Percentiles rank a stretch among this genome's conserved stretches.
Evolutionary conservation across 2,888 invertebrate species (phyloP).

Genomic region (Lutraria lutraria): DNA sequence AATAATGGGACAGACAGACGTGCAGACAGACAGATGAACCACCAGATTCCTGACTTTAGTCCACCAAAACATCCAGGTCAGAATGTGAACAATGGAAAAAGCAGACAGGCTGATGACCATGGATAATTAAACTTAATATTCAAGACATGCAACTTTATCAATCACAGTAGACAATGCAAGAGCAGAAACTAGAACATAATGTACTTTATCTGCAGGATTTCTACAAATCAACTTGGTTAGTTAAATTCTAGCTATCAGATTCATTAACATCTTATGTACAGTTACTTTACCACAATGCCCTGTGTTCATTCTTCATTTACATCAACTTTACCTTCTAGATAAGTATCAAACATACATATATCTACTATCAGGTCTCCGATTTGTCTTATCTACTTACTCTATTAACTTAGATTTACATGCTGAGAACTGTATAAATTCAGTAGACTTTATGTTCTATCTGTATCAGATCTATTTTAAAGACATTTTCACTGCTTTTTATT

Average conservation of each 20-base stretch:
- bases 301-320: not conserved
- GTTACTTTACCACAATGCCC: not conserved
- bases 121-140: no score
- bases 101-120: no score
- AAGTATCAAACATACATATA: not conserved
- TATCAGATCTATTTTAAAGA: not conserved
- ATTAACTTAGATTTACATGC: not conserved
- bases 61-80: no score
- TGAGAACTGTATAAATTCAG: not conserved
- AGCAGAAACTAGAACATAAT: not conserved
- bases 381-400: not conserved
- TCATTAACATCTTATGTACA: not conserved
- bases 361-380: not conserved
- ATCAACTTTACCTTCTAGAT: not conserved
- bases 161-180: not conserved
- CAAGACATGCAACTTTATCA: no score
- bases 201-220: not conserved
- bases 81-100: no score
- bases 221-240: slow-evolving; percentile 13
- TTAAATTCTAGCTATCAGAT: not conserved
- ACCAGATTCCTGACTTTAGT: no score
- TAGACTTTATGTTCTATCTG: not conserved
- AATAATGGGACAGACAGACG: no score
- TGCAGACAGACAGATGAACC: no score
- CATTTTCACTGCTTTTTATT: not conserved